Conservation (phyloP, 2,797 vertebrate genomes). For the Lepus townsendii region DNA sequence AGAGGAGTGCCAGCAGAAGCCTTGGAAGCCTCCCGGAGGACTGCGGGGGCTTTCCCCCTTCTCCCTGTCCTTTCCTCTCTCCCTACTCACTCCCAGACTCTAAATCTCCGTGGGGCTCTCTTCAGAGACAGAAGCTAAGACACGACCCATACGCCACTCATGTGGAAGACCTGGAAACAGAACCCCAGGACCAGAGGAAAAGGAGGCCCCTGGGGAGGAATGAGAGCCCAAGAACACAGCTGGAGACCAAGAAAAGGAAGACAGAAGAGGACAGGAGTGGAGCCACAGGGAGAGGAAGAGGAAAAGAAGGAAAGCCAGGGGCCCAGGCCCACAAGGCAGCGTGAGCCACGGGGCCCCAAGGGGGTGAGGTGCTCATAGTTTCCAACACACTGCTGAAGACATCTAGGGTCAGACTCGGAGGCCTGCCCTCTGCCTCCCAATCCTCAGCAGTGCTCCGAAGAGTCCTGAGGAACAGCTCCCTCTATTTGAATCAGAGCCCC, state of each 20-base stretch:
- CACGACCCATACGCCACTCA: background rate
- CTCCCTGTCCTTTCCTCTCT: background rate
- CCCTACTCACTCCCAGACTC: background rate
- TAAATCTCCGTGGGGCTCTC: background rate
- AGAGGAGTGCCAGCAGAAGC: background rate
- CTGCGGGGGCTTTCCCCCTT: background rate
- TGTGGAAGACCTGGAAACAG: background rate
- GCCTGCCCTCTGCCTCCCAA: no score
- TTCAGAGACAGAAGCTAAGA: constrained; percentile 56
- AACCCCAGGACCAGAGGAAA: constrained; percentile 9
- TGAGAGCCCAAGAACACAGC: background rate
- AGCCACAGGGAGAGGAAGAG: background rate
- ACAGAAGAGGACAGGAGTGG: background rate
- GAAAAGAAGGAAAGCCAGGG: background rate
- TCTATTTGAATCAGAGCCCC: background rate
- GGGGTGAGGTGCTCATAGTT: background rate
- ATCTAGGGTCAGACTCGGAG: background rate
- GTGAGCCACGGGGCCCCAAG: accelerated
- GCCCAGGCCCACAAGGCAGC: background rate
- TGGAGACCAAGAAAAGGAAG: background rate
- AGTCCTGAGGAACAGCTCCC: background rate
- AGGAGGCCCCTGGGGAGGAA: background rate
- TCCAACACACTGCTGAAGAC: background rate
- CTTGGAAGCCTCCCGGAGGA: background rate
- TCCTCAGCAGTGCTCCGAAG: background rate